A percentile compares a stretch with the other conserved stretches of the same genome.
These are phyloP conservation scores for Merodon equestris DNA, from an alignment of 2,888 invertebrate species.

Conservation along the genomic window DNA sequence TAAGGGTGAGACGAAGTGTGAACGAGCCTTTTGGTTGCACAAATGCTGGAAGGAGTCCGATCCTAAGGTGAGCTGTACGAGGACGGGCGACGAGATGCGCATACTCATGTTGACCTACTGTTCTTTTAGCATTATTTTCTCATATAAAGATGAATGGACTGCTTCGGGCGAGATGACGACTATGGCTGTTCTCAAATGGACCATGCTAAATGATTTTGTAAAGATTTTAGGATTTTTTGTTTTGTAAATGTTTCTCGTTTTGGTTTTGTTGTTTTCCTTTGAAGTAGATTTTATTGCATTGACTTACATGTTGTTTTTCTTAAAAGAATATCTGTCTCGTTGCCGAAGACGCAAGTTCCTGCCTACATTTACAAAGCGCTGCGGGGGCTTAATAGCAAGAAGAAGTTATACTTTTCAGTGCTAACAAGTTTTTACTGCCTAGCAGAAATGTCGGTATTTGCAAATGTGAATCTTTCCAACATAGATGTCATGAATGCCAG, in stretches of 20 bases:
- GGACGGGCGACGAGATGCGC: too few relatives aligned
- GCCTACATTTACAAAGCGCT: too few relatives aligned
- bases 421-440: too few relatives aligned
- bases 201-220: conserved; percentile 1
- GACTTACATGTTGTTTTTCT: too few relatives aligned
- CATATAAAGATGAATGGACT: conserved; percentile 4
- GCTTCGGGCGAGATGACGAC: not conserved
- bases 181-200: conserved; percentile 3
- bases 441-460: too few relatives aligned
- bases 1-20: conserved; percentile 69
- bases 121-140: conserved; percentile 51
- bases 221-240: conserved; percentile 10
- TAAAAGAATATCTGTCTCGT: too few relatives aligned
- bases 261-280: not conserved
- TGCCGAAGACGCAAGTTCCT: too few relatives aligned
- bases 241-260: not conserved
- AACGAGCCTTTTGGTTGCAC: conserved; percentile 70
- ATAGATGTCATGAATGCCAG: too few relatives aligned
- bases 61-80: conserved; percentile 60
- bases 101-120: not conserved
- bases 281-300: conserved; percentile 35
- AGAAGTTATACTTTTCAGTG: too few relatives aligned
- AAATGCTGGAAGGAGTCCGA: conserved; percentile 70
- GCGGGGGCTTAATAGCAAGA: too few relatives aligned
- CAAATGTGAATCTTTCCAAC: too few relatives aligned